Evolutionary conservation across 2,797 vertebrate genomes (phyloP).

Genomic region (Semotilus atromaculatus): DNA sequence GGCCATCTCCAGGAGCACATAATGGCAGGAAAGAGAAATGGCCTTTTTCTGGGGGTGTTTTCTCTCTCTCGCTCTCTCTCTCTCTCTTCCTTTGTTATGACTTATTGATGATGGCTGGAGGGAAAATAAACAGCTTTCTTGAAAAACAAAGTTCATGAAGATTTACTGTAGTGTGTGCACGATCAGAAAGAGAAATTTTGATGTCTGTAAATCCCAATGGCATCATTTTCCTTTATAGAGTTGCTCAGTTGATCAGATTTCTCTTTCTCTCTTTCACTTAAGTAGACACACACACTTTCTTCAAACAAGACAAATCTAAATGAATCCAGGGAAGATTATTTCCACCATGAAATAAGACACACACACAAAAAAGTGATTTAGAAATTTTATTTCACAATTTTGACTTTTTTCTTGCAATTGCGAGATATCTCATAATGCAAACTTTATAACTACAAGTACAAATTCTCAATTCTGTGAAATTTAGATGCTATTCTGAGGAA

Average conservation of each 20-base stretch:
- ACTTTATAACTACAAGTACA: not conserved
- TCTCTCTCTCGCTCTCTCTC: not conserved
- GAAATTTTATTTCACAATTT: not conserved
- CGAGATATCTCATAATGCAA: not conserved
- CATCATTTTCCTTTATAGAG: not conserved
- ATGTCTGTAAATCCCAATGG: not conserved
- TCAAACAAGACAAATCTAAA: not conserved
- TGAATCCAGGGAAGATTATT: not conserved
- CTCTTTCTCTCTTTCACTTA: not conserved
- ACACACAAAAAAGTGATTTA: not conserved
- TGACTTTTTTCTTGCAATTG: too few species aligned
- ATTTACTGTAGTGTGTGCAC: not conserved
- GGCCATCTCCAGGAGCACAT: not conserved
- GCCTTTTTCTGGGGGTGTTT: not conserved
- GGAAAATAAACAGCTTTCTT: not conserved
- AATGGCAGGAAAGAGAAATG: not conserved
- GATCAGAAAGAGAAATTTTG: not conserved
- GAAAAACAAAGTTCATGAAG: not conserved
- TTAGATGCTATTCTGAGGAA: not conserved
- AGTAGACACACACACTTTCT: too few species aligned
- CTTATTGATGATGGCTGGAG: constrained; percentile 8
- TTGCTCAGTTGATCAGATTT: not conserved
- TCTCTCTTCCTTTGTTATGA: not conserved
- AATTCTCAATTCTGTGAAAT: not conserved
- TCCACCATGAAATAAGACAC: not conserved